These are phyloP conservation scores for Phortica magna DNA, from an alignment of 2,888 invertebrate genomes.

Conservation along the genomic window DNA sequence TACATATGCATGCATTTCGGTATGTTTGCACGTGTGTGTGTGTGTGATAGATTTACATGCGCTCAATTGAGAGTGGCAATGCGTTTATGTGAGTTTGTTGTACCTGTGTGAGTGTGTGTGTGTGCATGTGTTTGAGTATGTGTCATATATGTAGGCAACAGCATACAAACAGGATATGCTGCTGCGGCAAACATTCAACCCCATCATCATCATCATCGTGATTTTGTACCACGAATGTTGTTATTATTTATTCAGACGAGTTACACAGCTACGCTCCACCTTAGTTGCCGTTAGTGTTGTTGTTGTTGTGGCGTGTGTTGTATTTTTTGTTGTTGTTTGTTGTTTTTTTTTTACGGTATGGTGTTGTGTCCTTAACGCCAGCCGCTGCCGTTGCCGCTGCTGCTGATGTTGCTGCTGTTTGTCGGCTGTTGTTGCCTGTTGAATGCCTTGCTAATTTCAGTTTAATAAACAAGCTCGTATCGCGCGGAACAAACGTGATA, in stretches of 20 bases:
- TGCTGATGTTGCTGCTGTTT: constrained; percentile 18
- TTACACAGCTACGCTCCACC: neutral
- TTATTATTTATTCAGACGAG: constrained; percentile 25
- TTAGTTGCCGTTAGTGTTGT: neutral
- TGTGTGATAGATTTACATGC: neutral
- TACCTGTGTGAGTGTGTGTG: neutral
- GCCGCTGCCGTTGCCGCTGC: constrained; percentile 27
- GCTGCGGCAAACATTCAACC: neutral
- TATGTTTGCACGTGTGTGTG: neutral
- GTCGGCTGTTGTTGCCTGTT: constrained; percentile 56
- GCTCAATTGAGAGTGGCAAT: neutral
- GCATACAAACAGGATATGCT: neutral
- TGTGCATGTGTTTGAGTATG: neutral
- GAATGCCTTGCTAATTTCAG: constrained; percentile 61
- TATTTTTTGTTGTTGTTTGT: neutral
- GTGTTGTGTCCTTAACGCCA: constrained; percentile 26
- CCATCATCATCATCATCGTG: constrained; percentile 14
- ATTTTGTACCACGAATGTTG: neutral
- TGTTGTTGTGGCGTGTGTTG: constrained; percentile 31
- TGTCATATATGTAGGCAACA: neutral
- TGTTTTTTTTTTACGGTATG: neutral
- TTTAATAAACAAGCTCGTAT: constrained; percentile 66
- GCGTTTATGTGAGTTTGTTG: neutral
- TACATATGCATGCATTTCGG: constrained; percentile 18
- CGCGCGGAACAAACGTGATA: constrained; percentile 53